phyloP scores from a whole-genome alignment of 2,797 vertebrate genomes.

The Peromyscus eremicus region DNA sequence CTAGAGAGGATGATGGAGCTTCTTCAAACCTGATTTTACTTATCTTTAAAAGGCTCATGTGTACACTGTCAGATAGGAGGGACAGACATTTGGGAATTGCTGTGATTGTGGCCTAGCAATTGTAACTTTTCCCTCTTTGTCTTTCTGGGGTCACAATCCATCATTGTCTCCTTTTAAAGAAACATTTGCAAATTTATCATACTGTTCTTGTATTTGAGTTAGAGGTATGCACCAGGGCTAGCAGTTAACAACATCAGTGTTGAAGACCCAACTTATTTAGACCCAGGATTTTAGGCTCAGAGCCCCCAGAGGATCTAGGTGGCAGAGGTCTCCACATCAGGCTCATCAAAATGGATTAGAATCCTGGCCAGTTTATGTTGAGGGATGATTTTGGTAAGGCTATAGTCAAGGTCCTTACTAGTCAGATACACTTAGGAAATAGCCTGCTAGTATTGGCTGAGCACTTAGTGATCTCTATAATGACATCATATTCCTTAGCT shows the following conservation, averaged over 20 bases:
- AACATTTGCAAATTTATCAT: neutral
- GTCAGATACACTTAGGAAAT: neutral
- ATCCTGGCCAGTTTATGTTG: neutral
- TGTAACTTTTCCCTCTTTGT: neutral
- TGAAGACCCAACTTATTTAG: neutral
- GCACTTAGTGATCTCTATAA: neutral
- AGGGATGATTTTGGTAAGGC: constrained; percentile 29
- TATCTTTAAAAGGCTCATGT: neutral
- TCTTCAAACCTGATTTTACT: neutral
- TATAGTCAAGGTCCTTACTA: neutral
- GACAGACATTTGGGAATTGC: neutral
- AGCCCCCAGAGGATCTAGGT: neutral
- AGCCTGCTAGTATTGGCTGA: neutral
- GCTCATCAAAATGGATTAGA: neutral
- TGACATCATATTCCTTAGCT: neutral
- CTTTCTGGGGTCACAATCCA: neutral
- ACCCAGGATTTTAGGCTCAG: neutral
- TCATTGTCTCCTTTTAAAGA: neutral
- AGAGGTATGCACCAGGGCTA: neutral
- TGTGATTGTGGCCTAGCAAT: neutral
- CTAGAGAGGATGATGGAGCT: neutral
- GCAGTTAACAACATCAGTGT: neutral
- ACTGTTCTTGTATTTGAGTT: neutral
- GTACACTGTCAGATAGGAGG: neutral
- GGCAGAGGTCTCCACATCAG: neutral